phyloP scores from a whole-genome alignment of 2,113 vertebrate genomes.

The Acrocephalus kingi region DNA sequence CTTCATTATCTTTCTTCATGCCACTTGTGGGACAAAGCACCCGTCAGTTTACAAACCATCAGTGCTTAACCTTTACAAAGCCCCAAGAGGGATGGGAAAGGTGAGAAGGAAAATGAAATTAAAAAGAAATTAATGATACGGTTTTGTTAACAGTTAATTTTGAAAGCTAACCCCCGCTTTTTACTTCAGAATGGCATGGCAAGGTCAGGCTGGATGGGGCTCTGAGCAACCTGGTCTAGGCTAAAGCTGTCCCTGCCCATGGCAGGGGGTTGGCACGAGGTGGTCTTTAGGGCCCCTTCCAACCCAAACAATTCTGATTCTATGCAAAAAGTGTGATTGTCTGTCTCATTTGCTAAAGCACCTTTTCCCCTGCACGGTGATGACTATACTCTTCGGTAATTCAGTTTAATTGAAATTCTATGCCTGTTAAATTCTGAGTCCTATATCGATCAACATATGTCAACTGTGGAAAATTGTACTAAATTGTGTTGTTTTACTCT shows the following conservation, averaged over 20 bases:
- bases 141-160: constrained; percentile 36
- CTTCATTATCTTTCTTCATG: background rate
- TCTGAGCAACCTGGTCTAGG: background rate
- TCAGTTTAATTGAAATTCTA: constrained; percentile 76
- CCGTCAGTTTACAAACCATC: background rate
- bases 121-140: background rate
- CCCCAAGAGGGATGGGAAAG: background rate
- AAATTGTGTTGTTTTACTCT: constrained; percentile 70
- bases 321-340: background rate
- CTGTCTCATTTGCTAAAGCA: constrained; percentile 56
- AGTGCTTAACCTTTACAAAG: background rate
- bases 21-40: background rate
- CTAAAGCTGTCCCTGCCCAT: background rate
- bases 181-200: background rate
- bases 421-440: constrained; percentile 73
- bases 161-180: constrained; percentile 2
- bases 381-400: constrained; percentile 65
- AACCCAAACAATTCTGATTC: background rate
- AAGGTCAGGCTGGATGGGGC: background rate
- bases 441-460: constrained; percentile 74
- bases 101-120: background rate
- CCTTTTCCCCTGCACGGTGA: constrained; percentile 24
- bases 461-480: constrained; percentile 74
- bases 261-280: background rate
- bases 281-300: background rate